Evolutionary conservation across 2,113 vertebrate genomes (phyloP).

Genomic region (Periophthalmus modestus): DNA sequence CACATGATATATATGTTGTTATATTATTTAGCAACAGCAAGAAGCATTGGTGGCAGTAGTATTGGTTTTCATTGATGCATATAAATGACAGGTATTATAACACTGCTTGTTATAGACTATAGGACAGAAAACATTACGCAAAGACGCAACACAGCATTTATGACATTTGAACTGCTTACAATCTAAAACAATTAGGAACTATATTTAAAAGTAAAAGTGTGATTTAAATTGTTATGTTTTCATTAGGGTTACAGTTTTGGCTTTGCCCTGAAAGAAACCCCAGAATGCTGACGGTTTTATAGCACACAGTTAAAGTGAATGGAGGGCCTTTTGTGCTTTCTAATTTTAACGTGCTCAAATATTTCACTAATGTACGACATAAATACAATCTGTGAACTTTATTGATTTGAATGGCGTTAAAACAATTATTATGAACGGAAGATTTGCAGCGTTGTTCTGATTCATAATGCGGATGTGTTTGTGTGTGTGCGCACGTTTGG

Average conservation of each 20-base stretch:
- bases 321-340: not conserved
- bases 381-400: not conserved
- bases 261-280: not conserved
- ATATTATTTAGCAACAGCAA: not conserved
- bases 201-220: not conserved
- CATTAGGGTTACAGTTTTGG: not conserved
- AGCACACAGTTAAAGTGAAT: slow-evolving; percentile 1
- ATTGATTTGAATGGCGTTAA: not conserved
- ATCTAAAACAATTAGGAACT: not conserved
- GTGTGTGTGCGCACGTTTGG: slow-evolving; percentile 1
- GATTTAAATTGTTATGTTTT: not conserved
- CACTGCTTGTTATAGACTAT: too few species aligned
- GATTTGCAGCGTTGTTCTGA: not conserved
- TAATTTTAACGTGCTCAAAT: not conserved
- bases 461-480: not conserved
- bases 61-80: too few species aligned
- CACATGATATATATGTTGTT: not conserved
- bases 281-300: not conserved
- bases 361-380: not conserved
- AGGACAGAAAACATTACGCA: too few species aligned
- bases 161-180: too few species aligned
- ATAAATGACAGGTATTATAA: too few species aligned
- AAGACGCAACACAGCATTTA: too few species aligned
- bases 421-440: not conserved
- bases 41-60: not conserved